phyloP scores from a whole-genome alignment of 2,888 invertebrate species.

The Gortyna flavago region DNA sequence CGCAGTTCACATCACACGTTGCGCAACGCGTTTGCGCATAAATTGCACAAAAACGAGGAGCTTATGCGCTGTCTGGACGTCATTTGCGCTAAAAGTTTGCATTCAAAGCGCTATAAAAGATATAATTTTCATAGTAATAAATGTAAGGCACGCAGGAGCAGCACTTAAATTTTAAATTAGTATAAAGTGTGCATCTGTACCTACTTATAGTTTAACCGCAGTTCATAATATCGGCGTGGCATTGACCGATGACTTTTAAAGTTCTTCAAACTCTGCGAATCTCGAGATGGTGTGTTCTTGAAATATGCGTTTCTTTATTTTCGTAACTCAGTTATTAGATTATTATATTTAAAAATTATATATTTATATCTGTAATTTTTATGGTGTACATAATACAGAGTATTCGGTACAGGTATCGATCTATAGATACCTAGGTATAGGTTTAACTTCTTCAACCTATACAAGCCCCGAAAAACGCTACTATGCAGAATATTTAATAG shows the following conservation, averaged over 20 bases:
- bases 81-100: slow-evolving; percentile 46
- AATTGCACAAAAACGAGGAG: slow-evolving; percentile 58
- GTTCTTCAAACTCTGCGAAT: slow-evolving; percentile 27
- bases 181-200: slow-evolving; percentile 26
- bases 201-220: slow-evolving; percentile 27
- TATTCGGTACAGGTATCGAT: not conserved
- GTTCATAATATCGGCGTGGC: slow-evolving; percentile 44
- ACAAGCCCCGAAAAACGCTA: not conserved
- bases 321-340: not conserved
- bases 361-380: too few relatives aligned
- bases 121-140: slow-evolving; percentile 45
- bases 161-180: slow-evolving; percentile 42
- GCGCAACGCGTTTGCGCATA: slow-evolving; percentile 43
- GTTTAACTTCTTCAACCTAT: not conserved
- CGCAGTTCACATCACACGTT: slow-evolving; percentile 57
- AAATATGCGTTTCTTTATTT: slow-evolving; percentile 5
- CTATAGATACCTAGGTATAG: not conserved
- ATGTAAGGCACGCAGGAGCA: slow-evolving; percentile 29
- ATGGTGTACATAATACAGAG: not conserved
- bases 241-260: slow-evolving; percentile 60
- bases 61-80: slow-evolving; percentile 25
- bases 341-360: not conserved
- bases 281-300: slow-evolving; percentile 30
- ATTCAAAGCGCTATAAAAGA: slow-evolving; percentile 19
- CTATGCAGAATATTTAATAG: not conserved